phyloP scores from a whole-genome alignment of 2,888 invertebrate genomes.

The Rambutsinella grinnellia region DNA sequence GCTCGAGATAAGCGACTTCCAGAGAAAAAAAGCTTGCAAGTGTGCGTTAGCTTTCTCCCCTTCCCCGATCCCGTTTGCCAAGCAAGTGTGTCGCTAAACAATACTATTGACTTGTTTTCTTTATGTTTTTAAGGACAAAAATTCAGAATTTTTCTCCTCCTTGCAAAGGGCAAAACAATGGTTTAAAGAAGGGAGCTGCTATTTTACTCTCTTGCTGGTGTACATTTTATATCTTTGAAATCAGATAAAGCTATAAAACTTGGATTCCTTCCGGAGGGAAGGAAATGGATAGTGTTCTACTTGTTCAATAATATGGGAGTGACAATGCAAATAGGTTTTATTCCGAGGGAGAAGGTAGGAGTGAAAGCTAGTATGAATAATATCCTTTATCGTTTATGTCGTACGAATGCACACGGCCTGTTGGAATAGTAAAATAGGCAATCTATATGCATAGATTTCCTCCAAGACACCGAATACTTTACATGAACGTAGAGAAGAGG shows the following conservation, averaged over 20 bases:
- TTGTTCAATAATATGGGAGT: not conserved
- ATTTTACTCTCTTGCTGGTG: not conserved
- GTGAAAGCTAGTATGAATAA: too few relatives aligned
- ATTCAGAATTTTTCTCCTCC: slow-evolving; percentile 5
- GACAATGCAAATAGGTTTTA: not conserved
- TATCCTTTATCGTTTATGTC: too few relatives aligned
- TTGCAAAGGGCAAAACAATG: not conserved
- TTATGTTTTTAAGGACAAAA: not conserved
- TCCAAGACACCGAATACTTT: not conserved
- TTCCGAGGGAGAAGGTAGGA: too few relatives aligned
- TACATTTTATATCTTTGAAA: not conserved
- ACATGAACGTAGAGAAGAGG: not conserved
- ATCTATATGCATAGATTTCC: slow-evolving; percentile 73
- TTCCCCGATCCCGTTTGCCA: too few relatives aligned
- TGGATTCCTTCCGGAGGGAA: slow-evolving; percentile 17
- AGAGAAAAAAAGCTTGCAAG: slow-evolving; percentile 15
- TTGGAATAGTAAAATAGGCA: slow-evolving; percentile 73
- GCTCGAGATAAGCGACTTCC: slow-evolving; percentile 61
- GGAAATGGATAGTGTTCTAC: slow-evolving; percentile 12
- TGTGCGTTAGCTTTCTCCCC: slow-evolving; percentile 35
- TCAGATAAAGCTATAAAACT: slow-evolving; percentile 12
- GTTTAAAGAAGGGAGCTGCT: not conserved
- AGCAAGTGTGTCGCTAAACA: too few relatives aligned
- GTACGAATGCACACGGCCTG: not conserved
- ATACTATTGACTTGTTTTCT: too few relatives aligned